Evolutionary conservation across 2,888 invertebrate species (phyloP), one percentile per base, ranked within the genome.

Genomic region (Cheilosia vulpina): DNA sequence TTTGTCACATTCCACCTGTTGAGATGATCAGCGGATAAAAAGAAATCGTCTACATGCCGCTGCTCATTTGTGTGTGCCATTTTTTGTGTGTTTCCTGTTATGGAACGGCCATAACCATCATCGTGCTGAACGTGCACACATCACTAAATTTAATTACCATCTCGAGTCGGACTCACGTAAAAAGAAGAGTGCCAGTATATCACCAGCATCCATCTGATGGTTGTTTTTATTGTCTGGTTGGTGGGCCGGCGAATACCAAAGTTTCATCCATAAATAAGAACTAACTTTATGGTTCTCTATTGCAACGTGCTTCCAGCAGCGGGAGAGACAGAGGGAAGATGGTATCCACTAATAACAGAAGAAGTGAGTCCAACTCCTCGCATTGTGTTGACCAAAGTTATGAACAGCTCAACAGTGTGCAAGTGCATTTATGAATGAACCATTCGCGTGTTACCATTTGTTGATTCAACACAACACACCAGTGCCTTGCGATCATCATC

Each of bases 141-240:
- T 85, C 76, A 81, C 81, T 72, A 81, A 85, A 85, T 85, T 81
- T 85, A 85, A 85, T 85, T 77, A 85, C 81, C 85, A 58, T 52
- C 76, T 38, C 55, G 62, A 63, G 75, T 71, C 72, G 24, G 72
- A 72, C 68, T 65, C 85, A 85, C 81, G 85, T 85, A 79, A 50
- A 38, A 43, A 57, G 53, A 71, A 55, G 47, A 52, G 5, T 24
- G 38, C 34, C 34, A 11, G 69, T 57, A 63, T 85, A 85, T 85
- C 85, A 76, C 62, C 57, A 76, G 76, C 71, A 76, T 80, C 65
- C 76, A 85, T 85, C 85, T 85, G 60, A 31, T 45, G 52, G 47
- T 47, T 24, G 21, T 34, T 27, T 55, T 53, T 11, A 52, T 69
- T 65, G 41, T 62, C 19, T 62, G 68, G 60, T 81, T 72, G 71